Percentiles rank a stretch among this genome's conserved stretches.
These are phyloP conservation scores for Drosophila kohkoa DNA, from an alignment of 1,140 invertebrate genomes.

Conservation along the genomic window DNA sequence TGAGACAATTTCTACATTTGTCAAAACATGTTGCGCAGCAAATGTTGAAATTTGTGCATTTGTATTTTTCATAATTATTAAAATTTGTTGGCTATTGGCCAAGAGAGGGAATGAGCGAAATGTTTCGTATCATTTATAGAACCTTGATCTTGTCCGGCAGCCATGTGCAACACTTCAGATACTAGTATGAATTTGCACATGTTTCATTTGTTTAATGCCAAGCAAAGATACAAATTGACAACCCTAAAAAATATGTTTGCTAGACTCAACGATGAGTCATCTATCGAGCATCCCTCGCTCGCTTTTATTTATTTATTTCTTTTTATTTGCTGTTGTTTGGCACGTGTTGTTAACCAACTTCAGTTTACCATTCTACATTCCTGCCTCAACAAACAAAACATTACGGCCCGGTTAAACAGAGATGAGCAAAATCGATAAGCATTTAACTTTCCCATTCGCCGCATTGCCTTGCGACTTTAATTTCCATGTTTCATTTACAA, in stretches of 20 bases:
- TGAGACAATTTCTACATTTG: conserved; percentile 10
- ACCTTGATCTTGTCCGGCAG: conserved; percentile 74
- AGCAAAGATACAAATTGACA: conserved; percentile 22
- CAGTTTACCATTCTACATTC: conserved; percentile 29
- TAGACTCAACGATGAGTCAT: conserved; percentile 25
- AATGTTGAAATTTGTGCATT: background rate
- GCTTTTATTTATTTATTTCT: too few species aligned
- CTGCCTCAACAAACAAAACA: conserved; percentile 68
- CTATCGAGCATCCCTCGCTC: conserved; percentile 25
- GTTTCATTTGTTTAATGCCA: conserved; percentile 14
- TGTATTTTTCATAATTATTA: conserved; percentile 56
- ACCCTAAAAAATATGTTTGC: conserved; percentile 15
- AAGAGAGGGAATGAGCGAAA: conserved; percentile 38
- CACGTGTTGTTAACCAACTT: conserved; percentile 20
- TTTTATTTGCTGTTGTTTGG: background rate
- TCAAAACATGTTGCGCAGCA: conserved; percentile 14
- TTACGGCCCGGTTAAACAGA: conserved; percentile 40
- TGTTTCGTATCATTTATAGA: conserved; percentile 46
- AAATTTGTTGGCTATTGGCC: conserved; percentile 67
- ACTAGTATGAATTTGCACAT: background rate
- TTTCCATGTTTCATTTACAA: conserved; percentile 43
- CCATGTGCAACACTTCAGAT: conserved; percentile 68
- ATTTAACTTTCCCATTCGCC: conserved; percentile 49
- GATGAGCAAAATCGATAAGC: conserved; percentile 69
- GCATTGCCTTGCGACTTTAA: conserved; percentile 56